phyloP scores from a whole-genome alignment of 64 coral and sea anemone genomes.

The Actinia tenebrosa region DNA sequence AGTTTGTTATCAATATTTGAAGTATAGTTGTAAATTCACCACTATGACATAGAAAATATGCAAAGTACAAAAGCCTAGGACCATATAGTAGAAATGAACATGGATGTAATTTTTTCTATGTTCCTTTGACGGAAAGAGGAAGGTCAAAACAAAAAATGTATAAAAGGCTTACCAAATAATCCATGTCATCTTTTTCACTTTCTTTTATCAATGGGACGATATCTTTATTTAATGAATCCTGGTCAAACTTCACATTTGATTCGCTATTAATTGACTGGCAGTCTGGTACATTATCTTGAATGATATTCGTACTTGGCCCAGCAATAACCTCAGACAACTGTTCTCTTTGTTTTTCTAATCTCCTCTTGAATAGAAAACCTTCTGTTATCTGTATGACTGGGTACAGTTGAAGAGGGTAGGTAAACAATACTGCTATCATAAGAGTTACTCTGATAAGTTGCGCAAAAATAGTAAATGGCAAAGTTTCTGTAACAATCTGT shows the following conservation, averaged over 20 bases:
- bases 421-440: slow-evolving; percentile 73
- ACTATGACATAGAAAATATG: too few species aligned
- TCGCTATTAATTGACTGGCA: neutral
- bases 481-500: slow-evolving; percentile 80
- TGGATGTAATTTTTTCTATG: too few species aligned
- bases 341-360: slow-evolving; percentile 30
- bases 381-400: slow-evolving; percentile 91
- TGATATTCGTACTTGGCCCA: slow-evolving; percentile 25
- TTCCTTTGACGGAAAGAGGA: neutral
- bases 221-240: neutral
- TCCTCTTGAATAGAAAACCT: slow-evolving; percentile 63
- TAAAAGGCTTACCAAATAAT: neutral
- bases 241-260: neutral
- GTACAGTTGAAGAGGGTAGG: slow-evolving; percentile 86
- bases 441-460: slow-evolving; percentile 65
- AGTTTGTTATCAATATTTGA: too few species aligned
- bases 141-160: neutral
- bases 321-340: slow-evolving; percentile 46
- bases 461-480: slow-evolving; percentile 36
- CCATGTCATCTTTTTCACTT: neutral
- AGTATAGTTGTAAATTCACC: too few species aligned
- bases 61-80: too few species aligned
- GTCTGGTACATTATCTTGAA: neutral
- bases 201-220: neutral
- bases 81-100: too few species aligned